Evolutionary conservation across 2,888 invertebrate genomes (phyloP).

Genomic region (Eudasyphora cyanicolor): DNA sequence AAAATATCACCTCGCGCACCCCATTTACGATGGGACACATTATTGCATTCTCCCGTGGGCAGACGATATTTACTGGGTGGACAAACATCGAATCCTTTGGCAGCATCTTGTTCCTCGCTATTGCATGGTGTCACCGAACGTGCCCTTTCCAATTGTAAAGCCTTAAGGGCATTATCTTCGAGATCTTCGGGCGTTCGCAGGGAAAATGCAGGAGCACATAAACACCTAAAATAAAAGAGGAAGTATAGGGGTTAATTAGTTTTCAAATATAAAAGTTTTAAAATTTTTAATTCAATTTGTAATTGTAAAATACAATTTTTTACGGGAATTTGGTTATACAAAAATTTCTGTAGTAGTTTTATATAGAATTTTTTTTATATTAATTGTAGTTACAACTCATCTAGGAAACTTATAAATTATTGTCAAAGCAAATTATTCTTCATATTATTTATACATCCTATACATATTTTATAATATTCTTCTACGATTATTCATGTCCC

Average conservation of each 20-base stretch:
- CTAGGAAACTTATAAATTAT: too few relatives aligned
- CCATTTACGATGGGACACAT: conserved; percentile 91
- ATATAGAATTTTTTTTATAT: too few relatives aligned
- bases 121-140: conserved; percentile 71
- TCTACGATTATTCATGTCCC: too few relatives aligned
- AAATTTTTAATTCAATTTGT: too few relatives aligned
- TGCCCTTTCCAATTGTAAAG: conserved; percentile 73
- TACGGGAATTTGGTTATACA: too few relatives aligned
- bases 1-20: conserved; percentile 90
- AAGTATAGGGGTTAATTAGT: not conserved
- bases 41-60: conserved; percentile 92
- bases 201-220: conserved; percentile 68
- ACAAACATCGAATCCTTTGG: conserved; percentile 80
- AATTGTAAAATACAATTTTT: too few relatives aligned
- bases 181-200: conserved; percentile 77
- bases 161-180: conserved; percentile 72
- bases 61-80: conserved; percentile 91
- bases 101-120: conserved; percentile 57
- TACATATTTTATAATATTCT: too few relatives aligned
- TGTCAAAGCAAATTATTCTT: too few relatives aligned
- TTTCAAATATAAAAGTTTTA: too few relatives aligned
- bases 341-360: too few relatives aligned
- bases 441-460: too few relatives aligned
- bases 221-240: conserved; percentile 71
- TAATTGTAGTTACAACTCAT: too few relatives aligned